Base-by-base conservation (phyloP, 2,113 vertebrate genomes). In the Oncorhynchus gorbuscha region DNA sequence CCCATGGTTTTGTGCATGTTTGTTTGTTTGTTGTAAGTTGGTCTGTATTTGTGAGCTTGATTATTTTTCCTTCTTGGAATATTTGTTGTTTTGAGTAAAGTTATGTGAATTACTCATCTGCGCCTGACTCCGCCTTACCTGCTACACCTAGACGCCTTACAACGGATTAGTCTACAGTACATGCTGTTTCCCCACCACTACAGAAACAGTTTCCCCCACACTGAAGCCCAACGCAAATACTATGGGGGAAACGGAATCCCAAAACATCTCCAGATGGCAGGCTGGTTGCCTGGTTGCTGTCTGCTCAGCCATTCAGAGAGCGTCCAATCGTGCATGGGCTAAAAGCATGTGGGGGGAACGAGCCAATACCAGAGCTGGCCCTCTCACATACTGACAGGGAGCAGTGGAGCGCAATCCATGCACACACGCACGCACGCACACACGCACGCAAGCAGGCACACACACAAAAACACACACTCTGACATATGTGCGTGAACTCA, bases 241-340 rank as follows among this genome's bases (percentile, higher is more conserved):
- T 72, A 61, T 24, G 16, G 51, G 75, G 67, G 69, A 68, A 77
- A 55, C n/a, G 2, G 61, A 72, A 73, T 83, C 80, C 80, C 85
- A 45, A 35, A 67, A 39, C 30, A 13, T 7, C 30, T 69, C 32
- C 67, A 69, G 30, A 39, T 39, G 14, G 14, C 18, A 14, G 32
- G 7, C 14, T 69, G 16, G 67, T 69, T 77, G 85, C 68, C 78
- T 45, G 72, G 72, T 85, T 84, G 82, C 72, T 75, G 80, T 77
- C 74, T 82, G 76, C 68, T 89, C 85, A 83, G 88, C 84, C 87
- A 78, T 86, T 84, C 70, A 79, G 59, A 61, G 51, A 84, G 74
- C 58, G 66, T 79, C 16, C 72, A 20, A 45, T 45, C 39, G 39
- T 45, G 39, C 39, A 45, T 45, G 39, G 39, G 39, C 39, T 67